Evolutionary conservation across 1,140 invertebrate species (phyloP).

Genomic region (Araneus ventricosus): DNA sequence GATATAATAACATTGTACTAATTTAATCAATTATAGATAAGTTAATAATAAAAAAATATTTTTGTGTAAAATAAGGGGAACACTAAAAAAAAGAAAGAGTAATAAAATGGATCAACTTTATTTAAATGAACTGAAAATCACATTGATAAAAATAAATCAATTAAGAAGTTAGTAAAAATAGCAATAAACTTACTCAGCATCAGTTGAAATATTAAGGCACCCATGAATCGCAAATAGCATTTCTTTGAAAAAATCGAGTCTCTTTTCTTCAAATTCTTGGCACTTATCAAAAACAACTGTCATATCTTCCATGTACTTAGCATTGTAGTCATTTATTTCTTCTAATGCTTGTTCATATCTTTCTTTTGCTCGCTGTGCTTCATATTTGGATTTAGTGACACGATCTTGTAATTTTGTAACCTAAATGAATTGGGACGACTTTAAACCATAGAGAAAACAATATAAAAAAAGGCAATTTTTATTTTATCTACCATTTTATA

Average conservation of each 20-base stretch:
- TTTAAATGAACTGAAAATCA: background rate
- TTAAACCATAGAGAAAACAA: background rate
- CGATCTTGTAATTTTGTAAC: slow-evolving; percentile 97
- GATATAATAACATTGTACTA: too few relatives aligned
- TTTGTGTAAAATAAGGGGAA: too few relatives aligned
- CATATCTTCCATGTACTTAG: slow-evolving; percentile 98
- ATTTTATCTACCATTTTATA: too few relatives aligned
- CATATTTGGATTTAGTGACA: slow-evolving; percentile 95
- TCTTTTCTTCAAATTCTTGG: slow-evolving; percentile 95
- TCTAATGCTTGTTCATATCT: slow-evolving; percentile 94
- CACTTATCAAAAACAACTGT: slow-evolving; percentile 96
- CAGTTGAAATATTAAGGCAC: slow-evolving; percentile 94
- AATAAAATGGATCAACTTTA: too few relatives aligned
- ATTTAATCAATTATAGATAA: too few relatives aligned
- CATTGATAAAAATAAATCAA: too few relatives aligned
- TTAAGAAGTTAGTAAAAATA: background rate
- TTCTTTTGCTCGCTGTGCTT: slow-evolving; percentile 93
- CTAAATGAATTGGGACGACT: slow-evolving; percentile 81
- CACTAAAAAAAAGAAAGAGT: too few relatives aligned
- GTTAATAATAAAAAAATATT: too few relatives aligned
- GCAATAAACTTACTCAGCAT: slow-evolving; percentile 87
- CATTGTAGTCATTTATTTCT: slow-evolving; percentile 97
- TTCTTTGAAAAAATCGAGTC: slow-evolving; percentile 96
- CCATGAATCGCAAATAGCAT: slow-evolving; percentile 95
- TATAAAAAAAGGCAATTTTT: too few relatives aligned